A percentile compares a stretch with the other conserved stretches of the same genome.
These are phyloP conservation scores for Drosophila diplacantha DNA, from an alignment of 2,888 invertebrate genomes.

Conservation along the genomic window DNA sequence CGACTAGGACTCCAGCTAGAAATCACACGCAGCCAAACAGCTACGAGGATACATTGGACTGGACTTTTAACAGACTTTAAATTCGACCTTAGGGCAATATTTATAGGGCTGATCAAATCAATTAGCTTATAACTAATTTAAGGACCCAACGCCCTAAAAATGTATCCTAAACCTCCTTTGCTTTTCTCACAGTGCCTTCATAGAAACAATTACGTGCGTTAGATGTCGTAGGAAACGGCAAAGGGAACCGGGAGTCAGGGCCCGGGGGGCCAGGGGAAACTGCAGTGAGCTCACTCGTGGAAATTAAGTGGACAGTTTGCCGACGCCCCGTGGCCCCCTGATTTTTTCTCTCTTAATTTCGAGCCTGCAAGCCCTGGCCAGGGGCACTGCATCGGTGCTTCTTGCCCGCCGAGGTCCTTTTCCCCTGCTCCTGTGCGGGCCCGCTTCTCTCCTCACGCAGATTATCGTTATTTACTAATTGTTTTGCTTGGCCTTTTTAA, in stretches of 20 bases:
- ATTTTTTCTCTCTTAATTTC: constrained; percentile 15
- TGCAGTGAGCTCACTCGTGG: constrained; percentile 53
- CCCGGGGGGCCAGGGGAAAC: not conserved
- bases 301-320: constrained; percentile 67
- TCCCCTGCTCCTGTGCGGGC: constrained; percentile 14
- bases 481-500: constrained; percentile 49
- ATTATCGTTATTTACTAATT: constrained; percentile 72
- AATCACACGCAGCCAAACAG: not conserved
- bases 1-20: constrained; percentile 15
- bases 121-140: not conserved
- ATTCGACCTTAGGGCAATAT: no score
- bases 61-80: not conserved
- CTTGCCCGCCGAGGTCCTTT: constrained; percentile 31
- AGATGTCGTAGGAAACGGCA: constrained; percentile 34
- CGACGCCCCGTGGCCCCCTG: not conserved
- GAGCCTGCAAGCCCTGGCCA: constrained; percentile 2
- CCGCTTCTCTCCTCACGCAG: constrained; percentile 50
- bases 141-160: no score
- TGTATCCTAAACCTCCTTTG: no score
- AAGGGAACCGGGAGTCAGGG: constrained; percentile 12
- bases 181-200: constrained; percentile 16
- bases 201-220: constrained; percentile 71
- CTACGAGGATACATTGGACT: not conserved
- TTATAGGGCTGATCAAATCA: not conserved
- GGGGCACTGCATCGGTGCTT: constrained; percentile 58